A percentile compares a stretch with the other conserved stretches of the same genome.
phyloP scores from a whole-genome alignment of 2,888 invertebrate species.

The Aporophyla lueneburgensis region DNA sequence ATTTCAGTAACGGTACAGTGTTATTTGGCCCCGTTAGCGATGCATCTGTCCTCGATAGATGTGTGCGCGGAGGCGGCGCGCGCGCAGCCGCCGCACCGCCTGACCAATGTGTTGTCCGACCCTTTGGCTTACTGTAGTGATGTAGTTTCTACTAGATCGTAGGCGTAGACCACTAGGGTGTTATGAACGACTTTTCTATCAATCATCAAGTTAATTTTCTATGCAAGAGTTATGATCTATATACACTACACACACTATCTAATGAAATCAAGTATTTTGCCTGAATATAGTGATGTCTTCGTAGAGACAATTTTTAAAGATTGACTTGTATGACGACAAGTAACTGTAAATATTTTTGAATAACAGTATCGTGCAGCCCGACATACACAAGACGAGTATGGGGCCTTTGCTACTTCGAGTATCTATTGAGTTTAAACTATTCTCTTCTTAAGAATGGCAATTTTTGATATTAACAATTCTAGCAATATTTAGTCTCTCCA shows the following conservation, averaged over 20 bases:
- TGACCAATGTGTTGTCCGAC: constrained; percentile 86
- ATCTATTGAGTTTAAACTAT: constrained; percentile 82
- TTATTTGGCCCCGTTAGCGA: constrained; percentile 91
- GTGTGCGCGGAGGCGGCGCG: constrained; percentile 79
- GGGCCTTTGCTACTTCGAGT: constrained; percentile 87
- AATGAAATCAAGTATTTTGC: constrained; percentile 87
- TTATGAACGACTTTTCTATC: constrained; percentile 90
- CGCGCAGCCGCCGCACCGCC: constrained; percentile 76
- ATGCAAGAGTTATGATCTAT: constrained; percentile 89
- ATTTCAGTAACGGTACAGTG: constrained; percentile 91
- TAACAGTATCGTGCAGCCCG: constrained; percentile 84
- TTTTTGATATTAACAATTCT: constrained; percentile 78
- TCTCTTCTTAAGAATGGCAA: constrained; percentile 86
- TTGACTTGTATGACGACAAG: constrained; percentile 86
- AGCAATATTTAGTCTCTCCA: constrained; percentile 82
- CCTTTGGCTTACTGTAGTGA: constrained; percentile 90
- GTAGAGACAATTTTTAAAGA: constrained; percentile 88
- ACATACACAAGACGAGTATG: constrained; percentile 83
- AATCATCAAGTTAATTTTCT: constrained; percentile 89
- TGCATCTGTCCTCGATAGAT: constrained; percentile 91
- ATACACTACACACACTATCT: constrained; percentile 89
- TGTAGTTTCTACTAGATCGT: constrained; percentile 90
- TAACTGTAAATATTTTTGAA: constrained; percentile 89
- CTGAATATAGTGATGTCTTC: constrained; percentile 89
- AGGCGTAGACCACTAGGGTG: constrained; percentile 91